Evolutionary conservation across 2,888 invertebrate species (phyloP).

Genomic region (Neuroscelio doddi): DNA sequence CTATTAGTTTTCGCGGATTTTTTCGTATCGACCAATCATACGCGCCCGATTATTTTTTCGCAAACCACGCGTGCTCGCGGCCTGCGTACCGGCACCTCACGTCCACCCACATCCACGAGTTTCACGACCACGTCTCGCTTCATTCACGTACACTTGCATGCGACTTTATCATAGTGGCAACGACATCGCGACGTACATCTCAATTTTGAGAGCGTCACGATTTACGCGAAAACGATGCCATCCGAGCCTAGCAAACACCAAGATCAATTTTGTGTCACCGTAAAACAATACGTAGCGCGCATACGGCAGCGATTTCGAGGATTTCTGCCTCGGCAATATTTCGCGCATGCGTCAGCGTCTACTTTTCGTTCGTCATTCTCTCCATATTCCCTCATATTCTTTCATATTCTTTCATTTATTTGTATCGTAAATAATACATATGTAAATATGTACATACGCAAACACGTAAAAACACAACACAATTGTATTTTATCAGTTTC

Average conservation of each 20-base stretch:
- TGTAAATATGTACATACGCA: too few species aligned
- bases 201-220: not conserved
- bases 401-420: too few species aligned
- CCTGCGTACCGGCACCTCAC: conserved; percentile 24
- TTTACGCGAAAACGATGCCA: not conserved
- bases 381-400: not conserved
- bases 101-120: not conserved
- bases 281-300: not conserved
- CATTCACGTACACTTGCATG: not conserved
- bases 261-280: not conserved
- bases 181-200: too few species aligned
- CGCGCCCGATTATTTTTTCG: conserved; percentile 42
- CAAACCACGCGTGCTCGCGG: conserved; percentile 37
- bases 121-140: not conserved
- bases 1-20: conserved; percentile 57
- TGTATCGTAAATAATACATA: too few species aligned
- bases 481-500: not conserved
- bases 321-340: not conserved
- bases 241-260: not conserved
- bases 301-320: conserved; percentile 2
- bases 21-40: conserved; percentile 59
- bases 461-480: not conserved
- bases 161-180: not conserved
- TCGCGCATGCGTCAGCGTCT: conserved; percentile 1
- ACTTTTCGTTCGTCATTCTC: not conserved